Base-by-base conservation (phyloP, 2,888 invertebrate species). In the Steinernema scapterisci region DNA sequence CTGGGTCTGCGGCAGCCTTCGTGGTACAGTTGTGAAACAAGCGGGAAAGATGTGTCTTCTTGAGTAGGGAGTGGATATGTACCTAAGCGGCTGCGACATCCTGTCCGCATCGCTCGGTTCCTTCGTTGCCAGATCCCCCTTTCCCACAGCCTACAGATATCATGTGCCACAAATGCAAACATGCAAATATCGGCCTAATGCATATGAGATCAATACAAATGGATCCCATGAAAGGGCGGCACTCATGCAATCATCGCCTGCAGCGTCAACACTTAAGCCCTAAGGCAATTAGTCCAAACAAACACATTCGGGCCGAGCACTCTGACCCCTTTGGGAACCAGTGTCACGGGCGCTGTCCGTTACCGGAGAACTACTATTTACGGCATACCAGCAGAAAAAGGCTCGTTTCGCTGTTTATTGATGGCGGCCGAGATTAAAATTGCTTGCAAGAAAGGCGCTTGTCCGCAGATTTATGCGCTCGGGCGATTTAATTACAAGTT, bases 201-300 rank as follows among this genome's bases (percentile, higher is more conserved):
- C 63, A 63, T 38, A 63, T 63, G 63, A 27, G 63, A 63, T 25
- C 63, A 63, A 63, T 63, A 63, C 63, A 27, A 31, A 25, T 63
- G 63, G 63, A 63, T 63, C 63, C 11, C 27, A 63, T 63, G 63
- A 63, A 31, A 63, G 63, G 63, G 63, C 63, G 63, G 63, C 63
- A 31, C 54, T 54, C 54, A 21, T 21, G 63, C 63, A 63, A 63
- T 63, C 63, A 63, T 38, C 31, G 63, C 63, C 63, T 16, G 31
- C 63, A 63, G 63, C 31, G 63, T 63, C 63, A 63, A 63, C 63
- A 63, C 63, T 63, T 63, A 63, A 63, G 63, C 63, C 63, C 63
- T 63, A 63, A 63, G 63, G 63, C 63, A 63, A 63, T 63, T 63
- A 63, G 63, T 16, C 16, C 63, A 25, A 31, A 63, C 63, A 31